A percentile compares a stretch with the other conserved stretches of the same genome.
Conservation (phyloP, 2,888 invertebrate genomes). For the Chrysotoxum bicinctum region DNA sequence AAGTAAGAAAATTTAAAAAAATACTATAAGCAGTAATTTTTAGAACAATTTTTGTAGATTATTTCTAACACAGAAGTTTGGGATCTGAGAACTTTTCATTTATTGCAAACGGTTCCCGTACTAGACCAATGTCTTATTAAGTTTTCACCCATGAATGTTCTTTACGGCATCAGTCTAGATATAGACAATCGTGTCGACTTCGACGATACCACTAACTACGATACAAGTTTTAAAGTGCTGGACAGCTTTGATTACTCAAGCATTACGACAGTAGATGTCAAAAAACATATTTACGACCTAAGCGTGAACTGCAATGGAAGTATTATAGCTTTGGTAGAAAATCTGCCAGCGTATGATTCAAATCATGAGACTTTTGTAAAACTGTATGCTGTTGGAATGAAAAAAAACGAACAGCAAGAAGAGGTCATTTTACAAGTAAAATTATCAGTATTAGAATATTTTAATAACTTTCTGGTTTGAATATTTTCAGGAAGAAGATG, state of each 20-base stretch:
- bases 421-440: conserved; percentile 83
- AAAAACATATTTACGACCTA: conserved; percentile 93
- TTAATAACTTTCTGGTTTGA: conserved; percentile 57
- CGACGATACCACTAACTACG: conserved; percentile 88
- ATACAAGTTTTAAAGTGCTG: conserved; percentile 96
- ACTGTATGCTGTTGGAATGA: conserved; percentile 95
- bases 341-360: conserved; percentile 90
- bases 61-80: conserved; percentile 99
- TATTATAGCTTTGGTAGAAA: conserved; percentile 95
- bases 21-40: neutral
- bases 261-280: conserved; percentile 97
- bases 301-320: conserved; percentile 92
- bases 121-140: conserved; percentile 94
- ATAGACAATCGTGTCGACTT: conserved; percentile 87
- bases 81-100: conserved; percentile 97
- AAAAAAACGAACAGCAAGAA: conserved; percentile 94
- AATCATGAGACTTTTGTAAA: conserved; percentile 95
- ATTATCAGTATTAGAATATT: neutral
- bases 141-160: conserved; percentile 93
- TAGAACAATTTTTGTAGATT: conserved; percentile 83
- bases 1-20: conserved; percentile 83
- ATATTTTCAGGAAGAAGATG: conserved; percentile 84
- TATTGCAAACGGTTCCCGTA: conserved; percentile 95
- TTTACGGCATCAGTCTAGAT: conserved; percentile 93
- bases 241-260: conserved; percentile 97